Base-by-base conservation (phyloP, 2,888 invertebrate genomes). In the Drosophila aldrichi region DNA sequence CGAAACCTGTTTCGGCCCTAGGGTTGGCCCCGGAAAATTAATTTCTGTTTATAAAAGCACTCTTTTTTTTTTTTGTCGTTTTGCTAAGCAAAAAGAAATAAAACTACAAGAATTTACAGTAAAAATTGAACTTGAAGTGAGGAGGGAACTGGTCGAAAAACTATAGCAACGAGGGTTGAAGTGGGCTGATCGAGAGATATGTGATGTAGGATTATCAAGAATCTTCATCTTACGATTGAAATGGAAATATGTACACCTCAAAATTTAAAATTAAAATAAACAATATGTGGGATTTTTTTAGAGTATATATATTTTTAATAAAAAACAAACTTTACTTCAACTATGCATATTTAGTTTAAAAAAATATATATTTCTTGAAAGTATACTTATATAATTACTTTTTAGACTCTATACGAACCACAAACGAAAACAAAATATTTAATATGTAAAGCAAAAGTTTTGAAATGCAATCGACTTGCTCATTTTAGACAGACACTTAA, bases 1-100 rank as follows among this genome's bases (percentile, higher is more conserved):
- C 16, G 25, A 52, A 76, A 72, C 77, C 36, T 8, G 76, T 79
- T 77, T 59, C 20, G 16, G 16, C 41, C 51, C 29, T 55, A 52
- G 77, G 75, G 77, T 57, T 44, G 60, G 18, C 20, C 20, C 14
- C 36, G 14, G 14, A 3, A 62, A 62, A 62, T 59, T 59, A 43
- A 51, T 40, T 71, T 70, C 41, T n/a, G 46, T 46, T 77, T 54
- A 18, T 64, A 56, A 56, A 57, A 20, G 63, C 40, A 74, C 7
- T 16, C 16, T 38, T 38, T 38, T 38, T 25, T 38, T n/a, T 3
- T n/a, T 70, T 18, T 0, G 36, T 34, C n/a, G n/a, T n/a, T n/a
- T n/a, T n/a, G n/a, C n/a, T n/a, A 2, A 12, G 41, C 10, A 51
- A 70, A 70, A 54, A 18, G 43, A 22, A 36, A 16, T n/a, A 7